Evolutionary conservation across 2,888 invertebrate genomes (phyloP).

Genomic region (Eurois occulta): DNA sequence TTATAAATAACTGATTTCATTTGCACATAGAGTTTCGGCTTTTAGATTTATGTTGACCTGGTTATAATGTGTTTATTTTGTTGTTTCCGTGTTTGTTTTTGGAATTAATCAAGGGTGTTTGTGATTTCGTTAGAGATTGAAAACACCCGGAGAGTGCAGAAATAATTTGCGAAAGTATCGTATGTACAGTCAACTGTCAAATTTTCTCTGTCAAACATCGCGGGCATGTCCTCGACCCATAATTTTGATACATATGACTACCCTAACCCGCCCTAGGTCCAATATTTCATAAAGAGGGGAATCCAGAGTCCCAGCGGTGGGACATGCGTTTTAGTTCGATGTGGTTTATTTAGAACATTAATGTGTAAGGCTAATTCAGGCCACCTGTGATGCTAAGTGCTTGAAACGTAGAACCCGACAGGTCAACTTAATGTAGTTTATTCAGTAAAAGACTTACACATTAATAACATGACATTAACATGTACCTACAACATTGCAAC

Average conservation of each 20-base stretch:
- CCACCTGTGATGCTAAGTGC: conserved; percentile 29
- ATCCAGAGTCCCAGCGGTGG: neutral
- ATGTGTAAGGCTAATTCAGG: conserved; percentile 13
- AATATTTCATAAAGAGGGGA: neutral
- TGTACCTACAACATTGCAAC: no score
- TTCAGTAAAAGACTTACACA: neutral
- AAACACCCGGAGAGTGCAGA: neutral
- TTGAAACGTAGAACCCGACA: neutral
- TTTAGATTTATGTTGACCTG: conserved; percentile 42
- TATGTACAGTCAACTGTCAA: no score
- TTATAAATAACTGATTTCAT: conserved; percentile 65
- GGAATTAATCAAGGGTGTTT: neutral
- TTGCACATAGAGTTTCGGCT: conserved; percentile 44
- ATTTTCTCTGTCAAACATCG: no score
- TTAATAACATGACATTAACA: no score
- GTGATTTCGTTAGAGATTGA: neutral
- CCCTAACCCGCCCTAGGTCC: neutral
- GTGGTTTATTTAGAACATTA: conserved; percentile 7
- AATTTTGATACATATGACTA: neutral
- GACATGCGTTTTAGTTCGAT: neutral
- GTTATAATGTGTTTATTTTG: conserved; percentile 24
- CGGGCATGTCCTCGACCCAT: neutral
- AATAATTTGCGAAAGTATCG: neutral
- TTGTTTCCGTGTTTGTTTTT: conserved; percentile 9
- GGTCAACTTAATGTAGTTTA: neutral